Evolutionary conservation across 2,113 vertebrate species (phyloP).

Genomic region (Myrmecobius fasciatus): DNA sequence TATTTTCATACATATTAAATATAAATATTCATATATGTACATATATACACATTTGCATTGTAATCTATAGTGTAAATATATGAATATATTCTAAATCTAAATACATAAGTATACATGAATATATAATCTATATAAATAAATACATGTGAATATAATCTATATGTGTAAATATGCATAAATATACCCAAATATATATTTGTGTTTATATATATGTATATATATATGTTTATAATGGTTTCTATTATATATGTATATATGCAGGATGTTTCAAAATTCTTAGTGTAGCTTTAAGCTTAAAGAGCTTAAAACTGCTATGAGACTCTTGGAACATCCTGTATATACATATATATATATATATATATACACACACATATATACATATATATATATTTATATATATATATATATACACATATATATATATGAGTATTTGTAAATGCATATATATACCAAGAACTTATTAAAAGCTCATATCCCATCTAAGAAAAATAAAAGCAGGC

Average conservation of each 20-base stretch:
- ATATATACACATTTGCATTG: too few relatives aligned
- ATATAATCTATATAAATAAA: too few relatives aligned
- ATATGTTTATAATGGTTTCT: too few relatives aligned
- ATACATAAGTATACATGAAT: too few relatives aligned
- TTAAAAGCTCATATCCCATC: neutral
- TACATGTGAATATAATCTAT: neutral
- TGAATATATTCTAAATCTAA: too few relatives aligned
- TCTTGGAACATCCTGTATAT: too few relatives aligned
- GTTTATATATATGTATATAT: neutral
- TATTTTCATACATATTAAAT: too few relatives aligned
- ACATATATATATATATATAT: neutral
- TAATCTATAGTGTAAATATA: too few relatives aligned
- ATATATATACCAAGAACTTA: neutral
- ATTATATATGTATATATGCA: neutral
- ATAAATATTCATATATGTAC: neutral
- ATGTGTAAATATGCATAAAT: neutral
- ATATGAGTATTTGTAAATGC: too few relatives aligned
- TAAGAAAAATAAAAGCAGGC: slow-evolving; percentile 28
- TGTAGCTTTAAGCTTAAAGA: neutral
- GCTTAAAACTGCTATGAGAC: too few relatives aligned
- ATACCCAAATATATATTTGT: neutral
- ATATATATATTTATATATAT: too few relatives aligned
- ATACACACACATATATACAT: too few relatives aligned
- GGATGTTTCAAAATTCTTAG: neutral
- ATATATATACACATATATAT: neutral